Conservation (phyloP, 2,113 vertebrate genomes). For the Paratilapia polleni region DNA sequence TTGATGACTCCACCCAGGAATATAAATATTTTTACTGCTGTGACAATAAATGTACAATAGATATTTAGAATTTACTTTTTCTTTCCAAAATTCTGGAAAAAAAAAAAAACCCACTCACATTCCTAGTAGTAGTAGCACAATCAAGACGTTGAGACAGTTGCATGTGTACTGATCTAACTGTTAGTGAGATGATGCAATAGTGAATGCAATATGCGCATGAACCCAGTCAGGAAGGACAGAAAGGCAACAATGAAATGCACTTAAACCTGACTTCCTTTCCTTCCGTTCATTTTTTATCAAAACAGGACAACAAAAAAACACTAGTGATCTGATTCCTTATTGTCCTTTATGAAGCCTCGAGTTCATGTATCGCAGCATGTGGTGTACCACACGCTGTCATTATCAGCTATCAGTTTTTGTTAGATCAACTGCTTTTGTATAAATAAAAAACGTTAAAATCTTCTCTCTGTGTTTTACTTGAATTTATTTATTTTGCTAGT, state of each 20-base stretch:
- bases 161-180: neutral
- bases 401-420: neutral
- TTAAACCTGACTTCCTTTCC: neutral
- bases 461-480: neutral
- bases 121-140: neutral
- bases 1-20: neutral
- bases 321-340: neutral
- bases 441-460: neutral
- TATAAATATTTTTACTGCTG: neutral
- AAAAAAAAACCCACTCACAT: neutral
- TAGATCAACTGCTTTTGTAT: neutral
- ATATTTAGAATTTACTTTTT: neutral
- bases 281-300: neutral
- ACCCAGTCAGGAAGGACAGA: rapidly evolving
- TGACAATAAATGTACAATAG: neutral
- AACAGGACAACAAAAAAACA: neutral
- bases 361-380: neutral
- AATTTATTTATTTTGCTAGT: neutral
- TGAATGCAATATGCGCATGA: neutral
- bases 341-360: neutral
- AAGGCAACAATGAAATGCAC: neutral
- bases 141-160: neutral
- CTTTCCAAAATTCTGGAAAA: neutral
- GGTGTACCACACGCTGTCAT: neutral
- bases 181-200: neutral